Evolutionary conservation across 2,113 vertebrate genomes (phyloP), one percentile per base, ranked within the genome.

Genomic region (Morone saxatilis): DNA sequence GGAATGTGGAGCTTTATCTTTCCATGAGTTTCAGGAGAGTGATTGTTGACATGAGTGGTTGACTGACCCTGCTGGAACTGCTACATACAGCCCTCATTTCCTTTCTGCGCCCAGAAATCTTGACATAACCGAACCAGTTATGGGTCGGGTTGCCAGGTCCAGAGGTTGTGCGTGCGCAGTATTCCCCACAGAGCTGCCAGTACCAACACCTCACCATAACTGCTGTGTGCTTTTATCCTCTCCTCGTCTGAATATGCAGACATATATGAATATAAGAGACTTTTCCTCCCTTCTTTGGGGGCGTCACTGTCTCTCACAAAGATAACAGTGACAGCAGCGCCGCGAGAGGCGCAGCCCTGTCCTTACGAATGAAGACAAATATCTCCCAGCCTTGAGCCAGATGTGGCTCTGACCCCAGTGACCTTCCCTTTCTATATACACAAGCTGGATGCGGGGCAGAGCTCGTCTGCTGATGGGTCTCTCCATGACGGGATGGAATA

Each of bases 381-480:
- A 73, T 86, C 73, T 53, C 22, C 41, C 74, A 84, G 81, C 89
- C 89, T 69, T 31, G 31, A 85, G 88, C 89, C 92, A 93, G 89
- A 88, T 92, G 91, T 90, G 79, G 16, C 70, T 71, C 38, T 73
- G 75, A 83, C 85, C 89, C 51, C 78, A 2, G 47, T 67, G 81
- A 84, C 76, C 89, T 86, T 54, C 51, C 69, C 72, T 16, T 1
- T 68, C 70, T 17, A 8, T 0, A 31, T 4, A 54, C 67, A 41
- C 56, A 10, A 13, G 60, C 66, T 68, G 79, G 62, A 84, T 75
- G 48, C 48, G 16, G 60, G 79, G 53, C 48, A 51, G 83, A 82
- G 4, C 66, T 80, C 5, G 6, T 25, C 50, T 54, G 63, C 76
- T 73, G 78, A 66, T 4, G 67, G 59, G 22, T 54, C 45, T 78